A percentile compares a stretch with the other conserved stretches of the same genome.
These are phyloP conservation scores for Corythaeola cristata DNA, from an alignment of 2,113 vertebrate species.

Conservation along the genomic window DNA sequence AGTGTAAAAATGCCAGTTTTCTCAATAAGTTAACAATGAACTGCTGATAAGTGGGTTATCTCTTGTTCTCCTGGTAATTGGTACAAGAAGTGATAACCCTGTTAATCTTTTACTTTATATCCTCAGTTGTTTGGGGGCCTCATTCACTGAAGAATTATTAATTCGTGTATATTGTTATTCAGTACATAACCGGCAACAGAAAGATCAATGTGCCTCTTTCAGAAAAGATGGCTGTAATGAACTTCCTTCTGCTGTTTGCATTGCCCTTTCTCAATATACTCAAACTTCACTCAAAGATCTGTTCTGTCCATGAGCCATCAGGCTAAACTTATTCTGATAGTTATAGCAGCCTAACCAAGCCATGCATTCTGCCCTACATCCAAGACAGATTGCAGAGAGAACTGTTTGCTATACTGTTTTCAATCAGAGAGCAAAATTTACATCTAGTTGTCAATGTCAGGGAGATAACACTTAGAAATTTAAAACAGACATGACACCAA, in stretches of 20 bases:
- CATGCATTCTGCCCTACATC: background rate
- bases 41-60: background rate
- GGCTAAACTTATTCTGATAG: background rate
- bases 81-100: background rate
- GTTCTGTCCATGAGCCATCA: background rate
- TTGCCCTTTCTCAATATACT: background rate
- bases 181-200: background rate
- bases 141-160: background rate
- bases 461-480: background rate
- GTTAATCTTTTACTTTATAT: slow-evolving; percentile 27
- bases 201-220: background rate
- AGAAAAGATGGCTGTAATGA: background rate
- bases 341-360: background rate
- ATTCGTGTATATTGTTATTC: background rate
- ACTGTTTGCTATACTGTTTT: background rate
- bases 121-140: background rate
- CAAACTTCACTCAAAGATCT: background rate
- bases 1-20: background rate
- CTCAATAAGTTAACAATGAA: background rate
- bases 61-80: background rate
- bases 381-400: background rate
- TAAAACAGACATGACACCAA: background rate
- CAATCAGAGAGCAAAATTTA: background rate
- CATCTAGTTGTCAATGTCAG: background rate
- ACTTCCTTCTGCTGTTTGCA: background rate